Percentiles rank a stretch among this genome's conserved stretches.
These are phyloP conservation scores for Osmoderma eremita DNA, from an alignment of 2,888 invertebrate genomes.

Conservation along the genomic window DNA sequence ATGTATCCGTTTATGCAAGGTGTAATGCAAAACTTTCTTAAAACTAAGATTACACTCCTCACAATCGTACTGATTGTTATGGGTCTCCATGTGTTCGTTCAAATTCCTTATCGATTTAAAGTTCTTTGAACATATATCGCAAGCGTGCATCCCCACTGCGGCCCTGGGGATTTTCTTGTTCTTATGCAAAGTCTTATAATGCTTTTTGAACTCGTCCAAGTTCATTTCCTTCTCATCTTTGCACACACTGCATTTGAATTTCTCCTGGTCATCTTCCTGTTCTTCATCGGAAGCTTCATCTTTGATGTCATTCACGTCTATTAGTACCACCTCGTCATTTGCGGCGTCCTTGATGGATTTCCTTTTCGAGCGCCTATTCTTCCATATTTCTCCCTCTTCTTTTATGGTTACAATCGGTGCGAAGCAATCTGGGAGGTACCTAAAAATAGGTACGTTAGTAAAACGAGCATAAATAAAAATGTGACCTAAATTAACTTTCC, in stretches of 20 bases:
- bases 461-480: no score
- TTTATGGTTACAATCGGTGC: constrained; percentile 58
- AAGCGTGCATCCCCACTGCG: constrained; percentile 52
- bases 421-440: constrained; percentile 56
- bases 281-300: constrained; percentile 29
- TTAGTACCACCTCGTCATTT: neutral
- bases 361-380: neutral
- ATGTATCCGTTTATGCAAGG: constrained; percentile 59
- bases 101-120: constrained; percentile 56
- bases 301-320: constrained; percentile 23
- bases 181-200: constrained; percentile 50
- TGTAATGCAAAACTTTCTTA: constrained; percentile 60
- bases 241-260: constrained; percentile 39
- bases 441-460: constrained; percentile 49
- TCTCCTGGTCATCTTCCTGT: constrained; percentile 14
- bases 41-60: constrained; percentile 59
- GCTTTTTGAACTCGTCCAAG: constrained; percentile 34
- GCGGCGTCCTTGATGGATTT: neutral
- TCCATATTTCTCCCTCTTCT: constrained; percentile 45
- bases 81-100: constrained; percentile 60
- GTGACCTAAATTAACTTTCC: no score
- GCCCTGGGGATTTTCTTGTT: constrained; percentile 53
- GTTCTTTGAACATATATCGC: constrained; percentile 58
- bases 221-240: constrained; percentile 20
- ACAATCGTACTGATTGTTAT: constrained; percentile 60